phyloP scores from a whole-genome alignment of 2,797 vertebrate species.

The Rhabdophis nuchalis region DNA sequence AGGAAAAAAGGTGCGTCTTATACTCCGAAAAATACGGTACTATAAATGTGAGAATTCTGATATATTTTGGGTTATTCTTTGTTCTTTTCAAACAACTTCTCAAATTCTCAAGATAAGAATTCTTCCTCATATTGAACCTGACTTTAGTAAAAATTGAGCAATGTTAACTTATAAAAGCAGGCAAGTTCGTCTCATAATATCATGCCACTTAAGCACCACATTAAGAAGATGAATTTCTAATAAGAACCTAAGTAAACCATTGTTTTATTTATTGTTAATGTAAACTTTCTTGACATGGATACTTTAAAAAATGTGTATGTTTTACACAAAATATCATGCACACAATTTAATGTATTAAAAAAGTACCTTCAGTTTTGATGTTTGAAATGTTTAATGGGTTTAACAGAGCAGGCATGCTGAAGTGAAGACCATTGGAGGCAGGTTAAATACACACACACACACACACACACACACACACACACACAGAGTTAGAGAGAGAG shows the following conservation, averaged over 20 bases:
- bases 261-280: slow-evolving; percentile 53
- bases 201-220: slow-evolving; percentile 39
- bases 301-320: slow-evolving; percentile 11
- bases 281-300: slow-evolving; percentile 36
- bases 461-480: not conserved
- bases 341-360: not conserved
- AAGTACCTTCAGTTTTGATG: not conserved
- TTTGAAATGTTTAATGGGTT: not conserved
- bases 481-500: too few species aligned
- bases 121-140: slow-evolving; percentile 33
- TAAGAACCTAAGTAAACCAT: slow-evolving; percentile 5
- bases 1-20: too few species aligned
- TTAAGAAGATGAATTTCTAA: slow-evolving; percentile 51
- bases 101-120: slow-evolving; percentile 35
- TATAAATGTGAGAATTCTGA: slow-evolving; percentile 32
- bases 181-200: slow-evolving; percentile 38
- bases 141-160: slow-evolving; percentile 45
- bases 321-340: not conserved
- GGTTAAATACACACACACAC: not conserved
- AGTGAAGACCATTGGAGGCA: not conserved
- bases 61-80: slow-evolving; percentile 43
- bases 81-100: slow-evolving; percentile 14
- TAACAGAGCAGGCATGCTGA: not conserved
- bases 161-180: slow-evolving; percentile 38
- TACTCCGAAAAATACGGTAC: too few species aligned